Base-by-base conservation (phyloP, 2,888 invertebrate genomes). In the Eupithecia subfuscata region DNA sequence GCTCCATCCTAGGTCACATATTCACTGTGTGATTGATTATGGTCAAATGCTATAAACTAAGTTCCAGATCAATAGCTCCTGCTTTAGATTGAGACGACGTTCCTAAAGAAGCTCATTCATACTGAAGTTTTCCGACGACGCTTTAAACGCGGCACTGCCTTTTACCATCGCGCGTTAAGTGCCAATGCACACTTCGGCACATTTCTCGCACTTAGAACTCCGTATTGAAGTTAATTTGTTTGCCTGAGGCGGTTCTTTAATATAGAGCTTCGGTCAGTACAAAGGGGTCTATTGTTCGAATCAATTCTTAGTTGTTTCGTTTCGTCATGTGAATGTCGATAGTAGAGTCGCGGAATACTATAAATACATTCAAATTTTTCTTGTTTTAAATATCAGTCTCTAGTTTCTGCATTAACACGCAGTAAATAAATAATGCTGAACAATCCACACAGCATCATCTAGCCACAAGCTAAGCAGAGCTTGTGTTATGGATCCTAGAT, bases 201-300 rank as follows among this genome's bases (percentile, higher is more conserved):
- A 85, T 88, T 87, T 91, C 83, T 84, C 79, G 83, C 81, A 84
- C 85, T 92, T 91, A 90, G 89, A 89, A 84, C 88, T 85, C 86
- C 86, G 84, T 89, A 92, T 92, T 90, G 89, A 84, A 84, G 85
- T 87, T 92, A 91, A 92, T 92, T 91, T 91, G 91, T 92, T 91
- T 90, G 84, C 83, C 64, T 71, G 70, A 75, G 78, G 88, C 91
- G 90, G 91, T 90, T 84, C 90, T 92, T 90, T 91, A 92, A 92
- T 92, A 88, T 92, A 87, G 91, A 86, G 86, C 92, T 87, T 79
- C 87, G 88, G 85, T 79, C 72, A 75, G 80, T 83, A 86, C 86
- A 89, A 88, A 89, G 86, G 85, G 83, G 22, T 85, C 87, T 89
- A 69, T 91, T 91, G 90, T 91, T 89, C 81, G 84, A 87, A 88